A percentile compares a stretch with the other conserved stretches of the same genome.
Conservation (phyloP, 2,888 invertebrate genomes). For the Drosophila meridionalis region DNA sequence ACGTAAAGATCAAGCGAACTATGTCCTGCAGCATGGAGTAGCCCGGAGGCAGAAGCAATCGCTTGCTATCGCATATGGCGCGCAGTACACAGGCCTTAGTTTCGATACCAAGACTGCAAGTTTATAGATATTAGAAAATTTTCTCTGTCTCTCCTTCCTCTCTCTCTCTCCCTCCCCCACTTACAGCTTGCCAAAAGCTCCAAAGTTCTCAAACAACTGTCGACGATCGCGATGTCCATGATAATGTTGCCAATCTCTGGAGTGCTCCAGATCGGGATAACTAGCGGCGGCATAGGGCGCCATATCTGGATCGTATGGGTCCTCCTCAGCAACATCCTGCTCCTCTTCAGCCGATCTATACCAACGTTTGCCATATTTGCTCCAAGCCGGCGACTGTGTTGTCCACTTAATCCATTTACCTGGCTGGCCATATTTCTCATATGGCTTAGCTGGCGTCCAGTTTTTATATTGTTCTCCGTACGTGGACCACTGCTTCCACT, state of each 20-base stretch:
- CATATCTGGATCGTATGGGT: constrained; percentile 59
- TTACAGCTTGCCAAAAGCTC: constrained; percentile 76
- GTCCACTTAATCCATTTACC: constrained; percentile 74
- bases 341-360: constrained; percentile 32
- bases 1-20: constrained; percentile 88
- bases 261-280: constrained; percentile 70
- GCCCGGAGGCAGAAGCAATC: constrained; percentile 87
- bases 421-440: constrained; percentile 31
- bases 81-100: constrained; percentile 87
- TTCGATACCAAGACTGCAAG: constrained; percentile 77
- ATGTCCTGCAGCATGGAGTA: constrained; percentile 89
- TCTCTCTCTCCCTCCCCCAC: neutral
- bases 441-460: constrained; percentile 58
- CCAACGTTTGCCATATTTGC: constrained; percentile 59
- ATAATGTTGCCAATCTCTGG: constrained; percentile 69
- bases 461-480: constrained; percentile 67
- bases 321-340: constrained; percentile 14
- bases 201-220: constrained; percentile 79
- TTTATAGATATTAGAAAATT: neutral
- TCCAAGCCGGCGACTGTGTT: constrained; percentile 65
- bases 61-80: constrained; percentile 89
- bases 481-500: constrained; percentile 70
- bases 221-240: constrained; percentile 81
- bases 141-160: neutral
- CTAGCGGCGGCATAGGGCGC: constrained; percentile 30